A percentile compares a stretch with the other conserved stretches of the same genome.
Conservation (phyloP, 92 coral and sea anemone genomes). For the Zoanthus gigantus region DNA sequence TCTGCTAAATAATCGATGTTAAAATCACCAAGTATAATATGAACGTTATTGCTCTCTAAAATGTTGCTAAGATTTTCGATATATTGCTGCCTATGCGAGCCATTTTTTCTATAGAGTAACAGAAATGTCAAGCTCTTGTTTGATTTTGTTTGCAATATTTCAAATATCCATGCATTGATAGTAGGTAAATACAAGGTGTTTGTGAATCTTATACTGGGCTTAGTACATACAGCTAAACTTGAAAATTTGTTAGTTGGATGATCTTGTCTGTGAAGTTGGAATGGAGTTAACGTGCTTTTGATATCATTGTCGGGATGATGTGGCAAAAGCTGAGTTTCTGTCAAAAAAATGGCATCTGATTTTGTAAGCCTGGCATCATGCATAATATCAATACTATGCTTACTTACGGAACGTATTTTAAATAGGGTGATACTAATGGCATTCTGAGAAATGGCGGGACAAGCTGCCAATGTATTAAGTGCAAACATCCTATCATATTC, state of each 20-base stretch:
- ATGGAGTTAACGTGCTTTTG: conserved; percentile 55
- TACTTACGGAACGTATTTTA: conserved; percentile 69
- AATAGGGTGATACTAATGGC: conserved; percentile 40
- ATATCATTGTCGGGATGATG: conserved; percentile 45
- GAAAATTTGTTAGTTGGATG: conserved; percentile 45
- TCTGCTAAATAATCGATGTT: conserved; percentile 54
- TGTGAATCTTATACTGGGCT: conserved; percentile 19
- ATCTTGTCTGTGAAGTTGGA: conserved; percentile 58
- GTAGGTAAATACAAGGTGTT: conserved; percentile 27
- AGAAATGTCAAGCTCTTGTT: conserved; percentile 46
- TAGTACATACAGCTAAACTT: conserved; percentile 44
- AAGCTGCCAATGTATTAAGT: not conserved
- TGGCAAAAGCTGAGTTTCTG: conserved; percentile 57
- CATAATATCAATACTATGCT: conserved; percentile 72
- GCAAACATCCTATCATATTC: conserved; percentile 63
- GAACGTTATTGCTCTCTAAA: conserved; percentile 17
- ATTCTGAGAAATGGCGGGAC: conserved; percentile 29
- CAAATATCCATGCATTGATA: conserved; percentile 45
- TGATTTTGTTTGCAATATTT: conserved; percentile 10
- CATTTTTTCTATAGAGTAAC: conserved; percentile 53
- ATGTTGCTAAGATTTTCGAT: conserved; percentile 14
- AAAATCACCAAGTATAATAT: conserved; percentile 50
- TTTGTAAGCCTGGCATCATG: conserved; percentile 51
- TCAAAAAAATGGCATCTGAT: conserved; percentile 67
- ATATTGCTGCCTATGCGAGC: conserved; percentile 43